Percentiles rank a stretch among this genome's conserved stretches.
phyloP scores from a whole-genome alignment of 2,888 invertebrate species.

The Erebia aethiops region DNA sequence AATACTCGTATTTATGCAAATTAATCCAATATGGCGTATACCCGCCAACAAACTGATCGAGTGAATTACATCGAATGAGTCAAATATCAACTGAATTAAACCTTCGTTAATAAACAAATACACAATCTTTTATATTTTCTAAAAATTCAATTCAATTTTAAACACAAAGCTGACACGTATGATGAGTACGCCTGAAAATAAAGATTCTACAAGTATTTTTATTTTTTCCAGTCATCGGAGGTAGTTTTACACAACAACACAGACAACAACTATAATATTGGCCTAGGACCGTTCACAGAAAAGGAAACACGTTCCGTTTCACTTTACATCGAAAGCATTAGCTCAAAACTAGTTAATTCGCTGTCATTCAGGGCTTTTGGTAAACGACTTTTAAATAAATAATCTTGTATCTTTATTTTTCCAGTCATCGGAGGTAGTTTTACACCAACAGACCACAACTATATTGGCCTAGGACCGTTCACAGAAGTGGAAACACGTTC shows the following conservation, averaged over 20 bases:
- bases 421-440: slow-evolving; percentile 76
- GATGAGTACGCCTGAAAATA: background rate
- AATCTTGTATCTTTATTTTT: slow-evolving; percentile 39
- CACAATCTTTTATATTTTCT: too few species aligned
- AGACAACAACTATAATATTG: slow-evolving; percentile 73
- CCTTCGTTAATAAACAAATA: too few species aligned
- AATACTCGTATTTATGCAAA: too few species aligned
- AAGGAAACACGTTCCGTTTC: slow-evolving; percentile 75
- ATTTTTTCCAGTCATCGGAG: slow-evolving; percentile 51
- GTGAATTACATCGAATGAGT: too few species aligned
- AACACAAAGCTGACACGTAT: too few species aligned
- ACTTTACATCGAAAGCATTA: slow-evolving; percentile 67
- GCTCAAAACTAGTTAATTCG: slow-evolving; percentile 73
- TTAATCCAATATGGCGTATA: too few species aligned
- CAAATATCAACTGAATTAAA: too few species aligned
- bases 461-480: slow-evolving; percentile 79
- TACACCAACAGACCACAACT: slow-evolving; percentile 65
- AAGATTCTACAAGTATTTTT: background rate
- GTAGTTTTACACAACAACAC: slow-evolving; percentile 66
- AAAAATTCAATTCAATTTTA: too few species aligned
- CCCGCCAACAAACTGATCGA: too few species aligned
- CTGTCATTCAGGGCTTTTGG: slow-evolving; percentile 86
- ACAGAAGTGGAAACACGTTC: slow-evolving; percentile 81
- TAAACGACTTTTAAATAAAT: slow-evolving; percentile 74
- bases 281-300: slow-evolving; percentile 82